Base-by-base conservation (phyloP, 2,797 vertebrate genomes). In the Chelidonichthys spinosus region DNA sequence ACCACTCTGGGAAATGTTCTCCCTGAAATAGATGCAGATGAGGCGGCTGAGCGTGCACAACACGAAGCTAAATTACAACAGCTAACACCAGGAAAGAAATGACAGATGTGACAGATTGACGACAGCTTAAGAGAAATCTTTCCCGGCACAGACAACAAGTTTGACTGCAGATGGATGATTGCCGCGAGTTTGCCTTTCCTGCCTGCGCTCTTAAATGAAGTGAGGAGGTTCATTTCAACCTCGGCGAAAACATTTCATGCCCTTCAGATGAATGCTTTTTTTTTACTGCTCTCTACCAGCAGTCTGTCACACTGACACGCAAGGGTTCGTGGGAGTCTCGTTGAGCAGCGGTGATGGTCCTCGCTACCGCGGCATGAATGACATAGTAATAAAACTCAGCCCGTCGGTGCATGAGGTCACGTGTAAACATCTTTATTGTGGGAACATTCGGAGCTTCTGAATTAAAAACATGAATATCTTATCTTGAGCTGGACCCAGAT, bases 271-370 rank as follows among this genome's bases (percentile, higher is more conserved):
- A 75, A 55, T 61, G 25, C 32, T 2, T 15, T 37, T 50, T 66
- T 69, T 53, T 64, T 40, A 82, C 50, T 14, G 72, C 66, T 82
- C 60, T 76, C 74, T 58, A 77, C 87, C 87, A 74, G 70, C 54
- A 2, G 83, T 79, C 85, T 69, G 84, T 86, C 85, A 86, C 6
- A 55, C 52, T 71, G 86, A 79, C 78, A 61, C 61, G 37, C 53
- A 25, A 18, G 43, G 76, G 72, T 82, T 78, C 74, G 3, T 72
- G 78, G 84, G 83, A 87, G 44, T 49, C 62, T 69, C 54, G 14
- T 33, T 9, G 33, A 56, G 77, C 32, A 59, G 55, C 70, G 11
- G 55, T 4, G 74, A 56, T 67, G 56, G 69, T 69, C 78, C 50
- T 76, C 64, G 17, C 64, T 2, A 6, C 62, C 2, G 76, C 62